Conservation (phyloP, 2,888 invertebrate species). For the Agrotis puta region DNA sequence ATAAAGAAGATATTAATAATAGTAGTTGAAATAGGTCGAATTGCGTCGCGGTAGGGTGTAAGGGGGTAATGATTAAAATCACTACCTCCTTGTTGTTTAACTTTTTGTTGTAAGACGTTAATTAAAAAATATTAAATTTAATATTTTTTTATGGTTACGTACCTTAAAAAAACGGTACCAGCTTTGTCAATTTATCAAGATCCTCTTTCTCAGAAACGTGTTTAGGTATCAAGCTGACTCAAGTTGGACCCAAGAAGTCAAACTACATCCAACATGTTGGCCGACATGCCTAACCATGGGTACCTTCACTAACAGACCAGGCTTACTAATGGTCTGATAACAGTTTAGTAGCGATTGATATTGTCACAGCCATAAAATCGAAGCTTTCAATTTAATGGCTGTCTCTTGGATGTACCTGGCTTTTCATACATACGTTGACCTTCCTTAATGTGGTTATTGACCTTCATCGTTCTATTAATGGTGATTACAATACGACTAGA, state of each 20-base stretch:
- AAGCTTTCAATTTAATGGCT: conserved; percentile 17
- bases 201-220: no score
- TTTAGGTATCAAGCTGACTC: no score
- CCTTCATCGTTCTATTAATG: conserved; percentile 5
- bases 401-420: background rate
- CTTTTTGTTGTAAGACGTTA: no score
- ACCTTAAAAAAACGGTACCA: no score
- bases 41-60: no score
- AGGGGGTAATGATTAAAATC: no score
- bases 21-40: no score
- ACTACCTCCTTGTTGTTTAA: no score
- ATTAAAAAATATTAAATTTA: no score
- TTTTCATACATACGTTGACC: conserved; percentile 14
- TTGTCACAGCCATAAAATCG: conserved; percentile 14
- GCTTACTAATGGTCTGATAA: conserved; percentile 13
- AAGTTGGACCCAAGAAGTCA: background rate
- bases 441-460: background rate
- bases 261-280: conserved; percentile 28
- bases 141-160: no score
- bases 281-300: background rate
- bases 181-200: no score
- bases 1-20: no score
- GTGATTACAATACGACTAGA: background rate
- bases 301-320: background rate
- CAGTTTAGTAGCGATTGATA: conserved; percentile 46